A percentile compares a stretch with the other conserved stretches of the same genome.
Evolutionary conservation across 1,140 invertebrate genomes (phyloP).

Genomic region (Littorina saxatilis): DNA sequence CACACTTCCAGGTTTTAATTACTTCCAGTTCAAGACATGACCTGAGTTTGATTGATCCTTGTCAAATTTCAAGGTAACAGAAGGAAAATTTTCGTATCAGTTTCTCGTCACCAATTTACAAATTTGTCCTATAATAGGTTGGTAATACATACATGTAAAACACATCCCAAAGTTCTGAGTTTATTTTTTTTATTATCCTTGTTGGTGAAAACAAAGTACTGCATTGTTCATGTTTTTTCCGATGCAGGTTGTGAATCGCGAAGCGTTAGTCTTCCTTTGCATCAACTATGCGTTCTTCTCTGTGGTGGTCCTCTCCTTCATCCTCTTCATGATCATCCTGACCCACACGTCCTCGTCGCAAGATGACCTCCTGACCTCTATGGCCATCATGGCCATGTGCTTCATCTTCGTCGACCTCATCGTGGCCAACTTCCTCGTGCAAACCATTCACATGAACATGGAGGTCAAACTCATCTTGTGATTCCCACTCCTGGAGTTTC

Average conservation of each 20-base stretch:
- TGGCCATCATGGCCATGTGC: slow-evolving; percentile 61
- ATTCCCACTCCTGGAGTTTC: no score
- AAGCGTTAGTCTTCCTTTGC: slow-evolving; percentile 62
- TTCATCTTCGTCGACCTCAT: slow-evolving; percentile 66
- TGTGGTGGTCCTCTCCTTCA: slow-evolving; percentile 60
- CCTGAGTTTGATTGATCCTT: no score
- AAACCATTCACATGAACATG: slow-evolving; percentile 58
- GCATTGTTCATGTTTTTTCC: not conserved
- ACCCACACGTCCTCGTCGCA: slow-evolving; percentile 62
- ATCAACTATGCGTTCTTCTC: slow-evolving; percentile 70
- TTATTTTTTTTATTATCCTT: no score
- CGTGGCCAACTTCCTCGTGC: slow-evolving; percentile 67
- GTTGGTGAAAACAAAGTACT: no score
- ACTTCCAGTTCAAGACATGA: no score
- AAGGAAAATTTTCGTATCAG: no score
- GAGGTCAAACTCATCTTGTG: slow-evolving; percentile 55
- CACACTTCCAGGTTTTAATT: no score
- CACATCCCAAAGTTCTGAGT: no score
- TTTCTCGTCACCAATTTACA: no score
- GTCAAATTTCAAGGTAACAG: no score
- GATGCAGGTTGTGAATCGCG: slow-evolving; percentile 58
- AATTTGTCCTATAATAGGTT: no score
- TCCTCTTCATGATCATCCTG: slow-evolving; percentile 63
- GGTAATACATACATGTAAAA: no score
- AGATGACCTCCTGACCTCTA: slow-evolving; percentile 56